Percentiles rank a stretch among this genome's conserved stretches.
phyloP scores from a whole-genome alignment of 2,113 vertebrate species.

The Solea solea region DNA sequence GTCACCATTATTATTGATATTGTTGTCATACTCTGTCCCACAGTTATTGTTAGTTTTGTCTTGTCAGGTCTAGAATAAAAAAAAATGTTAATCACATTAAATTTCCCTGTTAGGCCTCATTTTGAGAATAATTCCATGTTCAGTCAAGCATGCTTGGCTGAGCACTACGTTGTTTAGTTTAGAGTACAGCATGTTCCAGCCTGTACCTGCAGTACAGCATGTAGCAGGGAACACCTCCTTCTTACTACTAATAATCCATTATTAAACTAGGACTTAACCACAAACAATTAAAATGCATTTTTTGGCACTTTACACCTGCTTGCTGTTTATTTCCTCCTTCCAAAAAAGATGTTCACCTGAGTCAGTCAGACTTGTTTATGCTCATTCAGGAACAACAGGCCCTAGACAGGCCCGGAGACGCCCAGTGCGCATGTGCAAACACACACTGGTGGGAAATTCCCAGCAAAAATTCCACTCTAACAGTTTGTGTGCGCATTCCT shows the following conservation, averaged over 20 bases:
- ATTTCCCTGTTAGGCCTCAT: too few species aligned
- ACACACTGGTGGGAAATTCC: conserved; percentile 75
- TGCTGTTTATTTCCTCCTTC: conserved; percentile 14
- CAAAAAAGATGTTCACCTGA: conserved; percentile 35
- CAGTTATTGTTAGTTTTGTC: too few species aligned
- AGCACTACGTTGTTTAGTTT: too few species aligned
- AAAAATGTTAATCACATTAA: too few species aligned
- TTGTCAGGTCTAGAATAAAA: too few species aligned
- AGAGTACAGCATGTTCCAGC: too few species aligned
- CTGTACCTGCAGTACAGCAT: background rate
- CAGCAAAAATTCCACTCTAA: conserved; percentile 74
- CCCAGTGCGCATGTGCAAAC: conserved; percentile 29
- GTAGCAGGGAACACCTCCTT: background rate
- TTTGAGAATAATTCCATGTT: too few species aligned
- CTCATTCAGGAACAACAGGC: conserved; percentile 32
- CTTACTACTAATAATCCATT: background rate
- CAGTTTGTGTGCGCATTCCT: conserved; percentile 74
- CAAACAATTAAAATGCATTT: background rate
- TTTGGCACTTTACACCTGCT: background rate
- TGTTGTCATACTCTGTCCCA: too few species aligned
- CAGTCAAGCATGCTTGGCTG: too few species aligned
- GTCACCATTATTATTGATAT: too few species aligned
- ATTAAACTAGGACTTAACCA: background rate
- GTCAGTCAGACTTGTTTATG: conserved; percentile 30
- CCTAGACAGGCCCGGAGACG: conserved; percentile 16